Evolutionary conservation across 2,888 invertebrate genomes (phyloP).

Genomic region (Congeria kusceri): DNA sequence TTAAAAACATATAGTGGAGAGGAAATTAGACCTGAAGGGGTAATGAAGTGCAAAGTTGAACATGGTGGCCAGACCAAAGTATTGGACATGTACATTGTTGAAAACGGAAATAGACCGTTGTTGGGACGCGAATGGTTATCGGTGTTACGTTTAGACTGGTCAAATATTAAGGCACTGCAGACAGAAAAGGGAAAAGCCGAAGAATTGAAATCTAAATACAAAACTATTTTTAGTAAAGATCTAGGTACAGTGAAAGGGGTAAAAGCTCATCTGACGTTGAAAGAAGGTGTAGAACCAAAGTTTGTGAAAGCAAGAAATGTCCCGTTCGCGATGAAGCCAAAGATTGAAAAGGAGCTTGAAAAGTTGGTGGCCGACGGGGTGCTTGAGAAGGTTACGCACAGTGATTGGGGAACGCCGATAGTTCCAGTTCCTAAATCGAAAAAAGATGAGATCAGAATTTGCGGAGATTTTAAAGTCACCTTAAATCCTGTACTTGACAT

Average conservation of each 20-base stretch:
- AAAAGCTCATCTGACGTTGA: conserved; percentile 40
- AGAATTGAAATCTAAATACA: conserved; percentile 14
- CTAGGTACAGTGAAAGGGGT: conserved; percentile 39
- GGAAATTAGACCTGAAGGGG: conserved; percentile 23
- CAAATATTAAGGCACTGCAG: conserved; percentile 34
- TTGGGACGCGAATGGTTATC: conserved; percentile 56
- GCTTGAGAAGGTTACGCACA: conserved; percentile 48
- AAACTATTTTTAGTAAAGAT: conserved; percentile 15
- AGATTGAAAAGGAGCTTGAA: conserved; percentile 59
- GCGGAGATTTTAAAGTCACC: conserved; percentile 73
- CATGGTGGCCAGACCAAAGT: conserved; percentile 10
- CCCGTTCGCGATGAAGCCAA: conserved; percentile 52
- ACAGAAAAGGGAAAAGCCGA: not conserved
- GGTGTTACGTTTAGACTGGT: conserved; percentile 33
- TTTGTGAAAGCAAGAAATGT: conserved; percentile 56
- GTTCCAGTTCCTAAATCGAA: conserved; percentile 64
- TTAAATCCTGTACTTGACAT: conserved; percentile 71
- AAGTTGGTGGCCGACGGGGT: conserved; percentile 36
- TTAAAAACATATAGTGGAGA: conserved; percentile 54
- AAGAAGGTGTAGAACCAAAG: conserved; percentile 37
- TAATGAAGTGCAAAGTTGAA: conserved; percentile 32
- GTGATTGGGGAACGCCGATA: conserved; percentile 69
- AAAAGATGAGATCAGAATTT: conserved; percentile 64
- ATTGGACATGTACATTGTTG: conserved; percentile 48
- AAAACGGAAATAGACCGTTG: conserved; percentile 43